Conservation (phyloP, 2,888 invertebrate genomes). For the Lasioglossum malachurum region DNA sequence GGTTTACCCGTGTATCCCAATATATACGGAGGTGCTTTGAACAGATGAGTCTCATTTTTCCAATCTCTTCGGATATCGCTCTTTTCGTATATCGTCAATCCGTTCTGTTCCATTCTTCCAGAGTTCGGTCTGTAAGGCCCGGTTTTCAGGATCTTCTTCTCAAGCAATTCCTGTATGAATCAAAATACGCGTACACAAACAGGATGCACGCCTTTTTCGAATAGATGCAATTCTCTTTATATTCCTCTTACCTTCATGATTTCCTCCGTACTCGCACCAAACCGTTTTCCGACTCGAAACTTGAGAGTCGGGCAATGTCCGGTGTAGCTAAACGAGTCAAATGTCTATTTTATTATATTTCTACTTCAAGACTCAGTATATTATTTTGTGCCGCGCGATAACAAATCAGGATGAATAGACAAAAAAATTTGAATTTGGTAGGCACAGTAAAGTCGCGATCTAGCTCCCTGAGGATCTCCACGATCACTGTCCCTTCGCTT, state of each 20-base stretch:
- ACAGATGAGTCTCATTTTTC: conserved; percentile 77
- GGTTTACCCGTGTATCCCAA: conserved; percentile 89
- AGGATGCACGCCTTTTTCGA: conserved; percentile 6
- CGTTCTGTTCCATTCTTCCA: conserved; percentile 78
- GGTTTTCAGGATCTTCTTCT: conserved; percentile 85
- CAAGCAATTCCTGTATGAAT: conserved; percentile 83
- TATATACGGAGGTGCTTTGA: conserved; percentile 86
- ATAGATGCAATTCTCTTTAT: background rate
- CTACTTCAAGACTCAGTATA: too few species aligned
- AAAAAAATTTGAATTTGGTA: too few species aligned
- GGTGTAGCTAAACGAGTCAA: conserved; percentile 87
- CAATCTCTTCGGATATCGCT: conserved; percentile 80
- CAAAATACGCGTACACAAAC: conserved; percentile 12
- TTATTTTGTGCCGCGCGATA: too few species aligned
- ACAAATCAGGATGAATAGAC: too few species aligned
- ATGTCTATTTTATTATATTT: background rate
- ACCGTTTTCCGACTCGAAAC: conserved; percentile 90
- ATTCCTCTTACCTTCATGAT: conserved; percentile 86
- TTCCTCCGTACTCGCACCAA: conserved; percentile 90
- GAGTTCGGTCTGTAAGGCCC: conserved; percentile 87
- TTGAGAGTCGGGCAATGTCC: conserved; percentile 91
- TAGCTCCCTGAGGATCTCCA: too few species aligned
- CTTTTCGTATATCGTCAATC: conserved; percentile 78
- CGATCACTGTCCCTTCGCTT: too few species aligned
- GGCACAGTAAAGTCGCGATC: too few species aligned